Conservation (phyloP, 2,797 vertebrate species). For the Natrix natrix region DNA sequence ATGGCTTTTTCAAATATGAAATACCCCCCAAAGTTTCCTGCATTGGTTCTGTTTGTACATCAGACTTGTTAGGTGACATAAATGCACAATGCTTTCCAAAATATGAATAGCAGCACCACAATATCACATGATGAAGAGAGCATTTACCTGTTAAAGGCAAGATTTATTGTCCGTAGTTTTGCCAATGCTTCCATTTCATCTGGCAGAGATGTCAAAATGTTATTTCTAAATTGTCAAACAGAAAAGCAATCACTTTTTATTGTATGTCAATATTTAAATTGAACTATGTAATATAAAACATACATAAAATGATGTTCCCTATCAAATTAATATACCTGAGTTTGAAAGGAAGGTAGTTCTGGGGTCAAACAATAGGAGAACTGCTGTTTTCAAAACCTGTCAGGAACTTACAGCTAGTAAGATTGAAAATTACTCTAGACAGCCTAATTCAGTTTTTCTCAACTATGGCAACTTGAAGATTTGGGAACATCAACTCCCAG, state of each 20-base stretch:
- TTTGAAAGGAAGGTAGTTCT: background rate
- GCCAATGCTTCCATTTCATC: constrained; percentile 80
- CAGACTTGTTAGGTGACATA: background rate
- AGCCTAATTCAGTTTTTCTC: background rate
- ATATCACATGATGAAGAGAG: background rate
- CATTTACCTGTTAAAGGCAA: constrained; percentile 88
- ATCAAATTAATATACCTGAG: background rate
- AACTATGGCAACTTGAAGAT: background rate
- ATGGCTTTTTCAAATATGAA: background rate
- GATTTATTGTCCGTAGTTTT: constrained; percentile 80
- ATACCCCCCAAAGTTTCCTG: background rate
- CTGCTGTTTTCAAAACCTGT: background rate
- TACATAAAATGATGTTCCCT: background rate
- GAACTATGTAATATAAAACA: background rate
- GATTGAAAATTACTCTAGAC: background rate
- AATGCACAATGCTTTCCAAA: background rate
- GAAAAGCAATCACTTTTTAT: constrained; percentile 37
- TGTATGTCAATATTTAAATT: background rate
- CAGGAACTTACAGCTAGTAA: background rate
- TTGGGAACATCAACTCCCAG: background rate
- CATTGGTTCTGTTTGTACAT: background rate
- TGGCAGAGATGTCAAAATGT: constrained; percentile 84
- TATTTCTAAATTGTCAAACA: constrained; percentile 79
- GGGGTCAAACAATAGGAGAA: background rate
- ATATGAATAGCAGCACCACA: background rate